Evolutionary conservation across 2,113 vertebrate genomes (phyloP).

Genomic region (Mugil cephalus): DNA sequence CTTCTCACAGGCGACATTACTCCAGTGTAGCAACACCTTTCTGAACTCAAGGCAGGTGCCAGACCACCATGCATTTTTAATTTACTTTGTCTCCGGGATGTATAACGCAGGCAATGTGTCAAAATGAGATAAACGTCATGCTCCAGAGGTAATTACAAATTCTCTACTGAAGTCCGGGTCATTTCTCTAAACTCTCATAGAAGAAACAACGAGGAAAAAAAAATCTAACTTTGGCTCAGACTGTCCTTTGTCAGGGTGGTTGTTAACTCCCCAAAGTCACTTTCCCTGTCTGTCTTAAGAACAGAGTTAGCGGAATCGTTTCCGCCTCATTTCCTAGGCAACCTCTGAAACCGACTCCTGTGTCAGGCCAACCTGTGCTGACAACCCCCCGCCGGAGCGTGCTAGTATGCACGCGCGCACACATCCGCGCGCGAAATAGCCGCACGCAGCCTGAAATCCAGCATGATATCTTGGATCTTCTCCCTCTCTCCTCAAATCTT

Average conservation of each 20-base stretch:
- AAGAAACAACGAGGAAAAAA: neutral
- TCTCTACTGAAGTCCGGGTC: conserved; percentile 31
- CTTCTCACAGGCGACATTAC: conserved; percentile 5
- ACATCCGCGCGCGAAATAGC: neutral
- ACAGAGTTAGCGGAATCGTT: conserved; percentile 62
- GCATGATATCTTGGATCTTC: conserved; percentile 63
- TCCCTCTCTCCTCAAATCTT: conserved; percentile 59
- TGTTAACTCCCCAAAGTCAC: conserved; percentile 75
- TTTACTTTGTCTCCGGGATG: conserved; percentile 59
- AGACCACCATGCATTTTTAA: conserved; percentile 62
- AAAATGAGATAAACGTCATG: conserved; percentile 54
- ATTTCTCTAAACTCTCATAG: conserved; percentile 36
- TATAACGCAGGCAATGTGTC: conserved; percentile 52
- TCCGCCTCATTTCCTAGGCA: conserved; percentile 74
- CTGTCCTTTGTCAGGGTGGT: conserved; percentile 46
- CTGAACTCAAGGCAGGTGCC: conserved; percentile 40
- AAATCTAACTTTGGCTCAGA: conserved; percentile 31
- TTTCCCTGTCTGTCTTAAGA: conserved; percentile 68
- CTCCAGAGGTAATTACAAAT: conserved; percentile 61
- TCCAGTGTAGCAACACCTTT: conserved; percentile 11
- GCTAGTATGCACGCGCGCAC: neutral
- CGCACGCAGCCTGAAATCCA: conserved; percentile 31
- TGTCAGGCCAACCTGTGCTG: conserved; percentile 71
- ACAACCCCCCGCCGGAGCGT: conserved; percentile 65
- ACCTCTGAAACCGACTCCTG: conserved; percentile 73